Base-by-base conservation (phyloP, 2,113 vertebrate genomes). In the Romanogobio albipinnatus region DNA sequence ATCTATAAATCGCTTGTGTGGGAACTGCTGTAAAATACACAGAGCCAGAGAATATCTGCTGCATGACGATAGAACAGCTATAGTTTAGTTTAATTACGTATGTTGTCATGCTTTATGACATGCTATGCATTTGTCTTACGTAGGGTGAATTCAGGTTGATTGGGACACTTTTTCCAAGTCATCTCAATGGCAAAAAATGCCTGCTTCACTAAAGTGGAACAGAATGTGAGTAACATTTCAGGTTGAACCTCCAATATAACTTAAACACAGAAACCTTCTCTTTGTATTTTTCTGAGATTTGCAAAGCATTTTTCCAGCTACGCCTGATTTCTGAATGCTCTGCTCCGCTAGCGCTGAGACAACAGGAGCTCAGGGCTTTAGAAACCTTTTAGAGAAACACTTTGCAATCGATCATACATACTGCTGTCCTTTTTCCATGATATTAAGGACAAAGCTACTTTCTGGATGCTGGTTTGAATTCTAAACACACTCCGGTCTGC, bases 371-470 rank as follows among this genome's bases (percentile, higher is more conserved):
- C 51, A 22, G 49, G 47, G 56, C 64, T 47, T 26, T 78, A 24
- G 64, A 73, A 66, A 74, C 70, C 82, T 74, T 83, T 83, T 83
- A 74, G 39, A 75, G 56, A 49, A 83, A 75, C 53, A 49, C 64
- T 53, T 5, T 59, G 45, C 71, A 76, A 83, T 75, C 71, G 75
- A 79, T 74, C 70, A 76, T 22, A 22, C 19, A 24, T 14, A 58
- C 39, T 26, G 51, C 61, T 59, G 66, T 77, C 79, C 66, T 49
- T 58, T 59, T 56, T 39, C 33, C 5, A 59, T 61, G 29, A 59
- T 24, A 43, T 78, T 59, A 61, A 39, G 13, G 8, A 58, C 66
- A 8, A 39, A n/a, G 33, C 76, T 77, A 19, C 76, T 59, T 76
- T 58, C 74, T 56, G 74, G 51, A 76, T 1, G 11, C 29, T 49